Percentiles rank a stretch among this genome's conserved stretches.
Evolutionary conservation across 2,888 invertebrate species (phyloP).

Genomic region (Aspidiotus destructor): DNA sequence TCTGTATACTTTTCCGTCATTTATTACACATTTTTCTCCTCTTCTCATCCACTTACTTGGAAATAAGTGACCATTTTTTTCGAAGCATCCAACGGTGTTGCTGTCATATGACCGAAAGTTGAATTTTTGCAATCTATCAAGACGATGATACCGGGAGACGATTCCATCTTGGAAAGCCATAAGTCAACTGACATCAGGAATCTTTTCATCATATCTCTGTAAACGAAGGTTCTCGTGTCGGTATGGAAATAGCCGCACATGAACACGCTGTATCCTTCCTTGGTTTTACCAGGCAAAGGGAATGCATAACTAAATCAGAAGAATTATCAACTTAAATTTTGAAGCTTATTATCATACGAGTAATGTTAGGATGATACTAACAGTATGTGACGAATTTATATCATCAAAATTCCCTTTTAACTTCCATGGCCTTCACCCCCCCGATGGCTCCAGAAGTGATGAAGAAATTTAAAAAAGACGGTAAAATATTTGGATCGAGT

Average conservation of each 20-base stretch:
- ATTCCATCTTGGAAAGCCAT: slow-evolving; percentile 30
- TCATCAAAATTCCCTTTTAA: too few species aligned
- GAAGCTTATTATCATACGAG: too few species aligned
- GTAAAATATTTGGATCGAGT: too few species aligned
- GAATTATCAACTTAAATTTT: not conserved
- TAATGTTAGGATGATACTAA: too few species aligned
- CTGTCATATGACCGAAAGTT: slow-evolving; percentile 14
- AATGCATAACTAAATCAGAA: slow-evolving; percentile 13
- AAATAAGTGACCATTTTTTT: slow-evolving; percentile 25
- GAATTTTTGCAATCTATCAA: slow-evolving; percentile 28
- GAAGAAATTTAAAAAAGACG: too few species aligned
- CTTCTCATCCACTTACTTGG: slow-evolving; percentile 10
- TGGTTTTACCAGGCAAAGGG: slow-evolving; percentile 23
- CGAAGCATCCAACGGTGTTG: slow-evolving; percentile 19
- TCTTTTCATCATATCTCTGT: slow-evolving; percentile 20
- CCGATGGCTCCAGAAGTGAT: too few species aligned
- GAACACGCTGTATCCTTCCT: slow-evolving; percentile 27
- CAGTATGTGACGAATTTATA: too few species aligned
- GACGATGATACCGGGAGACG: slow-evolving; percentile 16
- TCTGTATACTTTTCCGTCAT: too few species aligned
- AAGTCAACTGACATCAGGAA: slow-evolving; percentile 29
- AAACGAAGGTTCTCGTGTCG: slow-evolving; percentile 10
- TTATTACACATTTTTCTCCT: too few species aligned
- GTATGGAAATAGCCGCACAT: slow-evolving; percentile 21
- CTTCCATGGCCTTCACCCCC: too few species aligned